A percentile compares a stretch with the other conserved stretches of the same genome.
Evolutionary conservation across 2,888 invertebrate species (phyloP).

Genomic region (Nudaria mundana): DNA sequence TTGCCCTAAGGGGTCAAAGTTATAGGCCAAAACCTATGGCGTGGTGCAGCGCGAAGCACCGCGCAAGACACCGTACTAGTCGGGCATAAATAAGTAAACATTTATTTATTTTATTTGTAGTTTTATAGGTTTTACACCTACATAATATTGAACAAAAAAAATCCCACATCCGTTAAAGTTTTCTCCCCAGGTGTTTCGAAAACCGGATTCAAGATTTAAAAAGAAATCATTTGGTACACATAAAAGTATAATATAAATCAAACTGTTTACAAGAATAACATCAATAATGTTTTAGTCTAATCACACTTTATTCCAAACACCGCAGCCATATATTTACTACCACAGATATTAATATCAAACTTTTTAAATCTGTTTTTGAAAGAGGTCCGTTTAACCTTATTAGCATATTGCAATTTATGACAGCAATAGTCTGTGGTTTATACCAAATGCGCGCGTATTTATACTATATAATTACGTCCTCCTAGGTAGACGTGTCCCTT

Average conservation of each 20-base stretch:
- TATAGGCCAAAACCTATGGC: no score
- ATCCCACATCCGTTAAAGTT: no score
- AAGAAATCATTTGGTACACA: not conserved
- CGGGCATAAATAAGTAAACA: no score
- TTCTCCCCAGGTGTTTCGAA: not conserved
- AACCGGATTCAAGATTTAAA: not conserved
- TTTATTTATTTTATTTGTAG: no score
- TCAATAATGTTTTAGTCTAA: constrained; percentile 1
- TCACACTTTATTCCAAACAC: not conserved
- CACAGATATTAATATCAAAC: constrained; percentile 15
- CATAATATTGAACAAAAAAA: no score
- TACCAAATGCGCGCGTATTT: constrained; percentile 11
- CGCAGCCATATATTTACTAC: constrained; percentile 8
- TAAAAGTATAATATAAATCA: constrained; percentile 1
- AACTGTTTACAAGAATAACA: not conserved
- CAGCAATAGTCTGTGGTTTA: not conserved
- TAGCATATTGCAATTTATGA: constrained; percentile 13
- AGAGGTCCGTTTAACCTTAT: constrained; percentile 7
- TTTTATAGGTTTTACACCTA: no score
- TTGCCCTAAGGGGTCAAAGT: no score
- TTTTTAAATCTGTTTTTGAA: constrained; percentile 8
- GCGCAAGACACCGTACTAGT: no score
- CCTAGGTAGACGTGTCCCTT: no score
- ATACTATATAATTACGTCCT: no score
- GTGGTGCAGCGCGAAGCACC: no score